phyloP scores from a whole-genome alignment of 64 coral and sea anemone genomes.

The Hydrozoanthus tunicans region DNA sequence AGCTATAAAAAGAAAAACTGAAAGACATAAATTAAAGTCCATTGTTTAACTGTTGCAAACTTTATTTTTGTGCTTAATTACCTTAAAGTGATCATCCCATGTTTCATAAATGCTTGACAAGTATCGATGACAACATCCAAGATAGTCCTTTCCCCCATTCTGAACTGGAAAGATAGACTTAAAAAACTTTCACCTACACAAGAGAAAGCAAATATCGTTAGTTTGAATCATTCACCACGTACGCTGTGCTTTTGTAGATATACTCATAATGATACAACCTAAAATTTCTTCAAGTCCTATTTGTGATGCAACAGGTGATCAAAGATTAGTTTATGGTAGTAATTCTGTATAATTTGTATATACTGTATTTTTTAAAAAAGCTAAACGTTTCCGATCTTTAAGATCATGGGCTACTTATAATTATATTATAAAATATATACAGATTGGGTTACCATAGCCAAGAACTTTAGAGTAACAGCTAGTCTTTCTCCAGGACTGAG shows the following conservation, averaged over 20 bases:
- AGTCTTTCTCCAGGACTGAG: not conserved
- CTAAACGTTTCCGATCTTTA: no score
- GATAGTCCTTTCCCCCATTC: not conserved
- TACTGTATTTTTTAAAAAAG: no score
- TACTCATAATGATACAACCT: not conserved
- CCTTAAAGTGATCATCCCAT: not conserved
- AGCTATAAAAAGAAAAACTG: no score
- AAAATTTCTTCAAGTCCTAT: not conserved
- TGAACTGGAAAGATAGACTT: not conserved
- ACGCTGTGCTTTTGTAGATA: not conserved
- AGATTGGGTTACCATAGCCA: not conserved
- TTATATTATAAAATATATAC: no score
- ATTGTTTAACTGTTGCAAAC: no score
- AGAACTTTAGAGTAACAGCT: not conserved
- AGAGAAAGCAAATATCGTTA: not conserved
- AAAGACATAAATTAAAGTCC: no score
- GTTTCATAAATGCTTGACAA: not conserved
- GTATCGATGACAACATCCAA: not conserved
- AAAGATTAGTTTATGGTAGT: not conserved
- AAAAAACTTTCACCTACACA: not conserved
- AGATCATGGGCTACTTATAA: no score
- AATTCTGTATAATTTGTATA: no score
- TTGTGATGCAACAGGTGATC: not conserved
- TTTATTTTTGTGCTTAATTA: not conserved
- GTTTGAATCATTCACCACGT: not conserved